Percentiles rank a stretch among this genome's conserved stretches.
phyloP scores from a whole-genome alignment of 1,140 invertebrate species.

The Cotesia vestalis region DNA sequence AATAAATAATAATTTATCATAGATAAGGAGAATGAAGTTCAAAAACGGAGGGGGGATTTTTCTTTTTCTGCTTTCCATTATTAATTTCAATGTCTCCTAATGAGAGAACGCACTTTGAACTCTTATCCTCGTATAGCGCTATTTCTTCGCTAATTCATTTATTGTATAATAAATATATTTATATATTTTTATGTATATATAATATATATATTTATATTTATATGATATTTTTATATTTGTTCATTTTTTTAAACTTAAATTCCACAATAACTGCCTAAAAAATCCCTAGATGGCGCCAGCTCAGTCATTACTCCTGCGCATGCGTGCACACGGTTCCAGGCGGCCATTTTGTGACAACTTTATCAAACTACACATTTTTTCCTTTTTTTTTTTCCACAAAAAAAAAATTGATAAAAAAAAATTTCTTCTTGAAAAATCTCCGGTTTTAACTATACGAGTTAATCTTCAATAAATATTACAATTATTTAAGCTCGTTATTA shows the following conservation, averaged over 20 bases:
- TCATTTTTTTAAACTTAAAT: constrained; percentile 40
- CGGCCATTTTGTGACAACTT: too few species aligned
- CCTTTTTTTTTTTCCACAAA: too few species aligned
- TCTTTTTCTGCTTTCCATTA: background rate
- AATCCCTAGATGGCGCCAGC: background rate
- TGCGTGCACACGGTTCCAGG: background rate
- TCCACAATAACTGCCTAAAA: constrained; percentile 12
- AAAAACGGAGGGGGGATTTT: constrained; percentile 1
- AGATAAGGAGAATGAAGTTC: constrained; percentile 14
- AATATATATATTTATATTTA: constrained; percentile 49
- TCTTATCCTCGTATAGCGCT: constrained; percentile 51
- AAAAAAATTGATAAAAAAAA: too few species aligned
- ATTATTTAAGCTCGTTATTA: too few species aligned
- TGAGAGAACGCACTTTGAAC: constrained; percentile 50
- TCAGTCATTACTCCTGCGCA: constrained; percentile 1
- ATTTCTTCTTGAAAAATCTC: too few species aligned
- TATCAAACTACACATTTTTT: too few species aligned
- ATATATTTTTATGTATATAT: constrained; percentile 56
- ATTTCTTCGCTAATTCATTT: constrained; percentile 52
- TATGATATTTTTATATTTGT: constrained; percentile 61
- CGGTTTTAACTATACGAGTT: background rate
- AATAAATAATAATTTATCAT: constrained; percentile 7
- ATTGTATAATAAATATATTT: constrained; percentile 64
- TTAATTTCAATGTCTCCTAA: constrained; percentile 48
- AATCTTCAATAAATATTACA: background rate